Conservation (phyloP, 2,113 vertebrate species). For the Heteronetta atricapilla region DNA sequence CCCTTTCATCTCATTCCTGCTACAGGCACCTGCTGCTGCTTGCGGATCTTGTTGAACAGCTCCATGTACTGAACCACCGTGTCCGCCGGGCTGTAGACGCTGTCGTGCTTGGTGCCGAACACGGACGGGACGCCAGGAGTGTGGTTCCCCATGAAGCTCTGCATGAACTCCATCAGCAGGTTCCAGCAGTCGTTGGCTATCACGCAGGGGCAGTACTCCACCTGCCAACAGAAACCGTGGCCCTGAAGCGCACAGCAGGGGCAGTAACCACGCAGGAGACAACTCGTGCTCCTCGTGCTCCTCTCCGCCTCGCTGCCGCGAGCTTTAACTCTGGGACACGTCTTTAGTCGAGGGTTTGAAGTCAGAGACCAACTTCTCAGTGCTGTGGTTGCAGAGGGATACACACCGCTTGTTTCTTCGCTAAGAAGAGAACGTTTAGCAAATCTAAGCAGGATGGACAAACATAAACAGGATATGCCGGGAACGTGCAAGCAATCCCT, state of each 20-base stretch:
- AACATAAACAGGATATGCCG: neutral
- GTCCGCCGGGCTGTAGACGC: constrained; percentile 85
- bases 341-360: neutral
- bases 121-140: constrained; percentile 85
- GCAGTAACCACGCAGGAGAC: neutral
- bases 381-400: neutral
- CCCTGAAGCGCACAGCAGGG: neutral
- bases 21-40: constrained; percentile 89
- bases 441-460: accelerated
- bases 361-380: neutral
- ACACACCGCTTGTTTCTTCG: neutral
- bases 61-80: constrained; percentile 97
- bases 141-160: constrained; percentile 89
- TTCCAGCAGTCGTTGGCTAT: constrained; percentile 97
- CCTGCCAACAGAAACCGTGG: constrained; percentile 75
- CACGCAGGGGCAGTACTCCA: constrained; percentile 95
- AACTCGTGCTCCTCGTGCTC: accelerated
- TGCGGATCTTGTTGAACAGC: constrained; percentile 96
- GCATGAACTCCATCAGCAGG: constrained; percentile 94
- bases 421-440: neutral
- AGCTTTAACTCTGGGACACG: neutral
- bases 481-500: neutral
- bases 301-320: neutral
- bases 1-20: constrained; percentile 82
- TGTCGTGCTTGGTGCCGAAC: constrained; percentile 87